Evolutionary conservation across 2,113 vertebrate genomes (phyloP), one percentile per base, ranked within the genome.

Genomic region (Oplegnathus fasciatus): DNA sequence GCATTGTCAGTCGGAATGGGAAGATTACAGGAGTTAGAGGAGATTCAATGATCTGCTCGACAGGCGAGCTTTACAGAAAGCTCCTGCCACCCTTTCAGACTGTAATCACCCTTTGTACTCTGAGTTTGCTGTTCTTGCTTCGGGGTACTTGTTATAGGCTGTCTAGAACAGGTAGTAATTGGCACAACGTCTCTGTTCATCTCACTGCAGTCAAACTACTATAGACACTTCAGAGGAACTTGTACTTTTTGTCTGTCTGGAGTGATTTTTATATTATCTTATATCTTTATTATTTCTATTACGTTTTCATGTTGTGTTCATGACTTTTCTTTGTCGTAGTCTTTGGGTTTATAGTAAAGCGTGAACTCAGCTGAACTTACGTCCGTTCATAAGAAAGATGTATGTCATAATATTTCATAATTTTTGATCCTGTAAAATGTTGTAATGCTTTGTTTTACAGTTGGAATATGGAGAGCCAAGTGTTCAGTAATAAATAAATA

Each of bases 101-200:
- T 86, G 66, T 89, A 93, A 93, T 93, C 85, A 86, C 64, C 75
- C 52, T 73, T 84, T 78, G 81, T 55, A 18, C 69, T 85, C 48
- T 14, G 30, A 87, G 57, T 82, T 77, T 78, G 87, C 81, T 76
- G 68, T 78, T 87, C 57, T 85, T 66, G 83, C 87, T 90, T 55
- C 34, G 8, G 83, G 81, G 34, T 83, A 65, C 65, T 74, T 84
- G 69, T 78, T 89, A 68, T 37, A 69, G 46, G 61, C 54, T 17
- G 75, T 60, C 77, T 30, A 26, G 82, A 88, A 82, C 66, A 79
- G 50, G 78, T 78, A 44, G 86, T 91, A 86, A 89, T 86, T 87
- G 65, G 58, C 68, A 46, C 61, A 70, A 57, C 71, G 77, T 85
- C 73, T 83, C 69, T 69, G 54, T 81, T 74, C 68, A 32, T 84